These are phyloP conservation scores for Agriotes lineatus DNA, from an alignment of 2,888 invertebrate genomes.

Conservation along the genomic window DNA sequence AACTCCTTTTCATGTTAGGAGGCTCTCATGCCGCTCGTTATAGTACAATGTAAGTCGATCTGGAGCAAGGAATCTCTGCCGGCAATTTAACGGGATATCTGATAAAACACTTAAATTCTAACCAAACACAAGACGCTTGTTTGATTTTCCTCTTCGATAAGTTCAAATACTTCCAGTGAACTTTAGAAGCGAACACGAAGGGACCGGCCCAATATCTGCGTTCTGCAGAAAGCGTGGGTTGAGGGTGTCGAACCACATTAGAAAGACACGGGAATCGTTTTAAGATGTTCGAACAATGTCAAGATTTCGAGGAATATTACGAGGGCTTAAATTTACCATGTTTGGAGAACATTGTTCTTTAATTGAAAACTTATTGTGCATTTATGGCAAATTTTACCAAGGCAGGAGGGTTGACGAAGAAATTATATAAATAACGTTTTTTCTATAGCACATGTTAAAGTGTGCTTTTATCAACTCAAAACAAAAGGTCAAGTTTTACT, in stretches of 20 bases:
- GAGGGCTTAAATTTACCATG: neutral
- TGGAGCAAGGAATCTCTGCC: constrained; percentile 11
- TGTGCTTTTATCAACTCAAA: no score
- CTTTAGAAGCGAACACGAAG: neutral
- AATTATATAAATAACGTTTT: no score
- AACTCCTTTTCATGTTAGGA: neutral
- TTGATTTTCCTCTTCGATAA: constrained; percentile 23
- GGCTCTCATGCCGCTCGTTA: neutral
- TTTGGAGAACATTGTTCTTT: no score
- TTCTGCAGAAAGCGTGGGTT: no score
- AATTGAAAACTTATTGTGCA: no score
- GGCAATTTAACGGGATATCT: constrained; percentile 24
- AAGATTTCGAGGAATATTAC: neutral
- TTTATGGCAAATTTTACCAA: no score
- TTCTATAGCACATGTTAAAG: no score
- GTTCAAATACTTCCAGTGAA: constrained; percentile 12
- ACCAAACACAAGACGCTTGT: constrained; percentile 15
- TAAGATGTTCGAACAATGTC: neutral
- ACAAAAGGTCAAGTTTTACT: no score
- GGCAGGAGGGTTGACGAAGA: no score
- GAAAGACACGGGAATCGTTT: neutral
- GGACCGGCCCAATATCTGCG: no score
- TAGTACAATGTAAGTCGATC: constrained; percentile 6
- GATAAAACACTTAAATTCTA: constrained; percentile 26
- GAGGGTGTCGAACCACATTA: neutral